phyloP scores from a whole-genome alignment of 2,888 invertebrate genomes.

The Kryphioiulus occultus region DNA sequence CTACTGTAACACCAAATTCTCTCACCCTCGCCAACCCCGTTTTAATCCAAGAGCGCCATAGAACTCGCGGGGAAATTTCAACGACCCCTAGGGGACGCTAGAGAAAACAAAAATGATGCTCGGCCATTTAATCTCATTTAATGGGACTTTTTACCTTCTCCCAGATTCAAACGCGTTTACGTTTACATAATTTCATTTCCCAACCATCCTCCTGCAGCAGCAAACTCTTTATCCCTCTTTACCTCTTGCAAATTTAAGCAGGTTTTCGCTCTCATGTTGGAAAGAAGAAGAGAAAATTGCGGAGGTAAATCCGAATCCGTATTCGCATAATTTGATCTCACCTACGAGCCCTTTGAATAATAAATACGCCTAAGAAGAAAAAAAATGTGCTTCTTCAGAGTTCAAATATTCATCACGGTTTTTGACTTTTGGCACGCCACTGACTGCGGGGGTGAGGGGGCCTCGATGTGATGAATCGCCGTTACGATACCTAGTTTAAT shows the following conservation, averaged over 20 bases:
- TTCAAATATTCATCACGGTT: conserved; percentile 3
- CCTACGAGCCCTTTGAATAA: conserved; percentile 20
- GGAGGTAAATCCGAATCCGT: background rate
- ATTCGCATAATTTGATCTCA: conserved; percentile 20
- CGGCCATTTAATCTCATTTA: conserved; percentile 17
- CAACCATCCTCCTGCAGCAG: background rate
- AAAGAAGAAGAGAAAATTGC: background rate
- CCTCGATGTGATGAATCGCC: background rate
- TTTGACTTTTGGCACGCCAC: background rate
- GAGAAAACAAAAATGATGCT: conserved; percentile 20
- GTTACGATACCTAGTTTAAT: conserved; percentile 5
- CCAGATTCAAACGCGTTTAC: conserved; percentile 21
- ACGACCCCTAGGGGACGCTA: background rate
- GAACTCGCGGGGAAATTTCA: background rate
- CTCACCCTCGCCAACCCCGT: no score
- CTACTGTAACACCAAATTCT: no score
- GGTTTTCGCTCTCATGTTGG: conserved; percentile 12
- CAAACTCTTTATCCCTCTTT: conserved; percentile 1
- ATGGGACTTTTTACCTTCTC: background rate
- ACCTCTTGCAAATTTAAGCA: background rate
- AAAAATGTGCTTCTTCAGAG: background rate
- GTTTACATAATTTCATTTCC: conserved; percentile 17
- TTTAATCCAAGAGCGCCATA: background rate
- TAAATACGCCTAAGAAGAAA: background rate
- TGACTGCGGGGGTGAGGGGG: background rate